Evolutionary conservation across 2,113 vertebrate genomes (phyloP), one percentile per base, ranked within the genome.

Genomic region (Acanthisitta chloris): DNA sequence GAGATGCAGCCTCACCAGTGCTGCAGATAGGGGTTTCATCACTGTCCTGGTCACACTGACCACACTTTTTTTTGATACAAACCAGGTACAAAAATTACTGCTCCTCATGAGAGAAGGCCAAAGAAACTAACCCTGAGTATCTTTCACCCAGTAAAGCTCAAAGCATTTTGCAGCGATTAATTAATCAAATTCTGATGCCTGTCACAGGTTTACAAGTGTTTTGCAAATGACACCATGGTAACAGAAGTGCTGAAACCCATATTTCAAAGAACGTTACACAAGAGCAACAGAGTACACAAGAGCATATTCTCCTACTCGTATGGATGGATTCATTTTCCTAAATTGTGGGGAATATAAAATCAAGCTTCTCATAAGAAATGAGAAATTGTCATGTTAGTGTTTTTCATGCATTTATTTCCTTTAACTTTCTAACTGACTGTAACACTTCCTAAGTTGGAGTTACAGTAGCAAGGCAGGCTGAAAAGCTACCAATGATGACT

Each of bases 151-250:
- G 42, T 14, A 58, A 88, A 79, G 87, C 43, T 79, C 69, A 69
- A 80, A 92, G 34, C 10, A n/a, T 64, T 90, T 46, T 46, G 29
- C n/a, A 45, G 74, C 48, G 36, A 76, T 87, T 72, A 92, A 72
- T 91, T 88, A 72, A 80, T 55, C 34, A 42, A 80, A 23, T 88
- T 91, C 58, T 80, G 36, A 58, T 89, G 78, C 83, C 74, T 74
- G 29, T 62, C 6, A 3, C 65, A 92, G 61, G 28, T 29, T 79
- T 84, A 79, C n/a, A 82, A 95, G 62, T 62, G 87, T 95, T 96
- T 94, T 93, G 84, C 31, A 58, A 76, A 29, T 45, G 72, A 76
- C 83, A 54, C 84, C 81, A 90, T 96, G 87, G 81, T 62, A 95
- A 94, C 93, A 91, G 66, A 77, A 90, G 59, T 61, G 62, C 34